These are phyloP conservation scores for Cephus runcator DNA, from an alignment of 2,888 invertebrate species.

Conservation along the genomic window DNA sequence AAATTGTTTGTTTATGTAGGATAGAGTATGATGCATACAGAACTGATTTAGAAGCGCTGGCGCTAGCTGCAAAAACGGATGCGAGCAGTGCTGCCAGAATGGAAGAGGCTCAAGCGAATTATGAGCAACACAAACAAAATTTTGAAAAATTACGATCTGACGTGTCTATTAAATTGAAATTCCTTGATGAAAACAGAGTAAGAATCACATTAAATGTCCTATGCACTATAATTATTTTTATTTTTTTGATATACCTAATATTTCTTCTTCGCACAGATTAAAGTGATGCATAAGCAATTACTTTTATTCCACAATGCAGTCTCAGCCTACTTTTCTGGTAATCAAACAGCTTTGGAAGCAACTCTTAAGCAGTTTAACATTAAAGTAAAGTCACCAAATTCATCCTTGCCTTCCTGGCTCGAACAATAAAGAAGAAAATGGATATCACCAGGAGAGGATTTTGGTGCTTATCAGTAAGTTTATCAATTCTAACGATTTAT, in stretches of 20 bases:
- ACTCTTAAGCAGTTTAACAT: slow-evolving; percentile 96
- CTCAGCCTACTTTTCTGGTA: slow-evolving; percentile 96
- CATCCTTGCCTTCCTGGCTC: slow-evolving; percentile 82
- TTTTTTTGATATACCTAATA: slow-evolving; percentile 18
- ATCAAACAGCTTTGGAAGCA: slow-evolving; percentile 91
- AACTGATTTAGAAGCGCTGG: slow-evolving; percentile 88
- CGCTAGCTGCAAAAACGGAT: slow-evolving; percentile 71
- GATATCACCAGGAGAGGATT: neutral
- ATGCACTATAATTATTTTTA: neutral
- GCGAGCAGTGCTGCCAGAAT: slow-evolving; percentile 72
- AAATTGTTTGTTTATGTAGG: slow-evolving; percentile 66
- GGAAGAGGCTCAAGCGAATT: slow-evolving; percentile 84
- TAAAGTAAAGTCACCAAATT: slow-evolving; percentile 84
- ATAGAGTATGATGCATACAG: slow-evolving; percentile 98
- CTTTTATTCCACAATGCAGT: slow-evolving; percentile 96
- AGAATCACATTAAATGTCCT: neutral
- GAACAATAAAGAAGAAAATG: slow-evolving; percentile 71
- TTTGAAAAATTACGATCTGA: slow-evolving; percentile 95
- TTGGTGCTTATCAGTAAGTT: neutral
- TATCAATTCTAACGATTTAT: neutral
- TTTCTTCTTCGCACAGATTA: slow-evolving; percentile 75
- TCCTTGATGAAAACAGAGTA: slow-evolving; percentile 97
- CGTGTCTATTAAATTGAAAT: slow-evolving; percentile 94
- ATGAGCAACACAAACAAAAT: slow-evolving; percentile 85
- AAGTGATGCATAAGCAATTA: slow-evolving; percentile 98